These are phyloP conservation scores for Champsocephalus gunnari DNA, from an alignment of 2,797 vertebrate species.

Conservation along the genomic window DNA sequence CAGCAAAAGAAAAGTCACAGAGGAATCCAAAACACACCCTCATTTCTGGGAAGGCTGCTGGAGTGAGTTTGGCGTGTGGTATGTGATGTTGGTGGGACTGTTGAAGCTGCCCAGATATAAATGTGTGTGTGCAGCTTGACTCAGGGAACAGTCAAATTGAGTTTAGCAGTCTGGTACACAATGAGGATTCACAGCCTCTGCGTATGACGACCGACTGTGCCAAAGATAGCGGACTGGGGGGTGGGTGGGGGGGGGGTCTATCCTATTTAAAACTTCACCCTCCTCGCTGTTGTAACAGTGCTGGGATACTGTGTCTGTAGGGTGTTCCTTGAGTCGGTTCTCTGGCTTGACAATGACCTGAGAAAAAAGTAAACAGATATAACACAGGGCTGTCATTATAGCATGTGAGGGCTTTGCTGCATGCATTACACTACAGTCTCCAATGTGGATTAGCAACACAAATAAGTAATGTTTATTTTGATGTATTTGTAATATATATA, in stretches of 20 bases:
- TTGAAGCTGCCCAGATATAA: constrained; percentile 76
- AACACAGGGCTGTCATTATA: constrained; percentile 19
- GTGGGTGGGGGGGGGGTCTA: constrained; percentile 14
- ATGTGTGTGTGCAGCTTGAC: constrained; percentile 52
- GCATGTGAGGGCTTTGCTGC: neutral
- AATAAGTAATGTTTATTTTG: neutral
- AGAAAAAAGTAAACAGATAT: constrained; percentile 52
- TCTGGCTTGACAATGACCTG: constrained; percentile 49
- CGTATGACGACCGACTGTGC: constrained; percentile 67
- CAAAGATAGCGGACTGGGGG: constrained; percentile 76
- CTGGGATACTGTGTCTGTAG: constrained; percentile 61
- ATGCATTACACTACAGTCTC: neutral
- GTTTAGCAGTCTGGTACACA: constrained; percentile 69
- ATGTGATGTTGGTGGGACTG: constrained; percentile 72
- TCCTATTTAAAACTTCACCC: constrained; percentile 82
- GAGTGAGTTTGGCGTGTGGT: constrained; percentile 72
- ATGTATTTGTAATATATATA: neutral
- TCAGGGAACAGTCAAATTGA: constrained; percentile 64
- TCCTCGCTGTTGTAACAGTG: constrained; percentile 58
- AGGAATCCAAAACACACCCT: constrained; percentile 75
- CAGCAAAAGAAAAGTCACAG: constrained; percentile 66
- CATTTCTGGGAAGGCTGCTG: constrained; percentile 78
- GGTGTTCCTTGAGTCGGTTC: constrained; percentile 50
- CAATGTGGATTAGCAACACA: constrained; percentile 10
- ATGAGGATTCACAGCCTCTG: constrained; percentile 72